These are phyloP conservation scores for Amitus sp. DNA, from an alignment of 2,888 invertebrate species.

Conservation along the genomic window DNA sequence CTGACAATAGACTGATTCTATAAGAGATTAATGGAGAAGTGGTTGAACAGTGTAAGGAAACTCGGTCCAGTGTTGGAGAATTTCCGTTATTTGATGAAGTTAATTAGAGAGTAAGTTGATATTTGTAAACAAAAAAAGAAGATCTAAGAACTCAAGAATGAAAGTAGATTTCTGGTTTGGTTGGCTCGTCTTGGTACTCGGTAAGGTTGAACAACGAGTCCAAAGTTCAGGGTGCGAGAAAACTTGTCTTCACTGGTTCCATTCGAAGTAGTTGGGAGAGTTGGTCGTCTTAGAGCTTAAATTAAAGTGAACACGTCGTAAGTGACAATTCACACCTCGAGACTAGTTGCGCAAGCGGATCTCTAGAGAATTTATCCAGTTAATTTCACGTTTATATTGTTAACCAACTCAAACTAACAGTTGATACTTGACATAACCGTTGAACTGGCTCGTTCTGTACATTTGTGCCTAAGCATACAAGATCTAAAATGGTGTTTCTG, in stretches of 20 bases:
- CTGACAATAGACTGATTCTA: too few relatives aligned
- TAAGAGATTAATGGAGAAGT: too few relatives aligned
- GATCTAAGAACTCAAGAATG: conserved; percentile 16
- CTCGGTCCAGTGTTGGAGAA: too few relatives aligned
- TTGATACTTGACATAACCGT: conserved; percentile 27
- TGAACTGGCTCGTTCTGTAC: conserved; percentile 20
- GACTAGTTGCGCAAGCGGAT: conserved; percentile 31
- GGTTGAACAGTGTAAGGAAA: too few relatives aligned
- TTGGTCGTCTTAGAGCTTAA: conserved; percentile 44
- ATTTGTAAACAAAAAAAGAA: conserved; percentile 41
- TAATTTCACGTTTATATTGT: conserved; percentile 30
- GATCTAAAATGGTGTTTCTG: too few relatives aligned
- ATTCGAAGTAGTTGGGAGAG: conserved; percentile 44
- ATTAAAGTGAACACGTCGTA: conserved; percentile 43
- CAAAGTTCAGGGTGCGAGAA: conserved; percentile 32
- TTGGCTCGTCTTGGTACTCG: conserved; percentile 8
- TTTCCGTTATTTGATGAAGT: conserved; percentile 40
- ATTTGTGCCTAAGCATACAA: too few relatives aligned
- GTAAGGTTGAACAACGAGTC: conserved; percentile 24
- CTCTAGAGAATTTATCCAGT: conserved; percentile 29
- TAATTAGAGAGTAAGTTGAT: conserved; percentile 41
- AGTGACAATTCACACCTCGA: conserved; percentile 43
- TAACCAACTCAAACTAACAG: conserved; percentile 30
- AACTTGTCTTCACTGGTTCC: conserved; percentile 40
- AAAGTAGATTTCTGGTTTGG: conserved; percentile 14